These are phyloP conservation scores for Camptogramma bilineatum DNA, from an alignment of 2,888 invertebrate genomes.

Conservation along the genomic window DNA sequence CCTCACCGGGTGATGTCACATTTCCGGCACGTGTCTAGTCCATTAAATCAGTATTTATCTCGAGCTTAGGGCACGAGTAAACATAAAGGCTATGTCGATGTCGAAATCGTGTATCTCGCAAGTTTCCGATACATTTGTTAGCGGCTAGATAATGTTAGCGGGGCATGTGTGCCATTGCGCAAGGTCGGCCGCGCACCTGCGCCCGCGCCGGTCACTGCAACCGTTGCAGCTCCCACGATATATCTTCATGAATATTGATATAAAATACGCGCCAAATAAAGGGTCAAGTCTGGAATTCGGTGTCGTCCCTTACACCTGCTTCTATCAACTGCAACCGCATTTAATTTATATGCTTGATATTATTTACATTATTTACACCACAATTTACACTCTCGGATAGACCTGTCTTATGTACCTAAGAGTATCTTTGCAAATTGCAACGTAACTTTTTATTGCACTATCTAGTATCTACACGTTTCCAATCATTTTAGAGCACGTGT, in stretches of 20 bases:
- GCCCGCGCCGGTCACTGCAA: slow-evolving; percentile 61
- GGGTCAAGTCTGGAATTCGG: slow-evolving; percentile 61
- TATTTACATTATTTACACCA: background rate
- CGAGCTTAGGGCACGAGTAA: slow-evolving; percentile 58
- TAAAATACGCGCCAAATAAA: slow-evolving; percentile 52
- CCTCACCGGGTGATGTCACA: slow-evolving; percentile 64
- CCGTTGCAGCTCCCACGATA: slow-evolving; percentile 76
- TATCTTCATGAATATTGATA: slow-evolving; percentile 61
- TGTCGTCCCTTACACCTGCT: slow-evolving; percentile 57
- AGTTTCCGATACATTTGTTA: slow-evolving; percentile 76
- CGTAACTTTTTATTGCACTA: background rate
- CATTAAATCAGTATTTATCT: slow-evolving; percentile 58
- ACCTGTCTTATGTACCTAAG: no score
- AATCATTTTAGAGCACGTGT: background rate
- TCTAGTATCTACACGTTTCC: background rate
- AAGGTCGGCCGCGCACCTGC: slow-evolving; percentile 79
- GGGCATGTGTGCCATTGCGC: slow-evolving; percentile 75
- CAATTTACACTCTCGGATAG: background rate
- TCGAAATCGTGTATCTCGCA: slow-evolving; percentile 74
- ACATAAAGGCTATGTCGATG: slow-evolving; percentile 63
- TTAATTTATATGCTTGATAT: background rate
- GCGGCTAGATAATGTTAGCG: slow-evolving; percentile 64
- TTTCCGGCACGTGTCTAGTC: slow-evolving; percentile 54
- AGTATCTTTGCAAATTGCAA: background rate
- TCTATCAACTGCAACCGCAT: slow-evolving; percentile 36